These are phyloP conservation scores for Smutsia gigantea DNA, from an alignment of 2,797 vertebrate species.

Conservation along the genomic window DNA sequence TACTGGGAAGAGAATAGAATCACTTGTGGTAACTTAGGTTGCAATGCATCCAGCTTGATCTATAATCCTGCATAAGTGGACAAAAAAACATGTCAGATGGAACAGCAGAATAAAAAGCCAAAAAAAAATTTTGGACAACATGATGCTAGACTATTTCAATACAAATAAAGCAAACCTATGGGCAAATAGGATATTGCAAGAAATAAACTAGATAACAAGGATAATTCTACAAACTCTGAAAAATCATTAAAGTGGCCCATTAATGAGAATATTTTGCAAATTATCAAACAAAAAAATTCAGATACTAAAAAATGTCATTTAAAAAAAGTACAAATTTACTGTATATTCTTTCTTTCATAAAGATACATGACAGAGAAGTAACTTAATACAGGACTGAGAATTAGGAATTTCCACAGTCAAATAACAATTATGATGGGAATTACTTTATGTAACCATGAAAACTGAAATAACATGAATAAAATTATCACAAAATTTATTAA, in stretches of 20 bases:
- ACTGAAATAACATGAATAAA: slow-evolving; percentile 14
- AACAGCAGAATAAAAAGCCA: neutral
- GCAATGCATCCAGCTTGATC: neutral
- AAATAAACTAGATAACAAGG: slow-evolving; percentile 25
- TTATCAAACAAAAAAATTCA: slow-evolving; percentile 32
- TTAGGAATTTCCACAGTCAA: slow-evolving; percentile 7
- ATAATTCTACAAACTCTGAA: neutral
- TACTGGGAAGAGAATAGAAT: neutral
- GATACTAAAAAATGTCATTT: neutral
- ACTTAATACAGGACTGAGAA: neutral
- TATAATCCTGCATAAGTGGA: neutral
- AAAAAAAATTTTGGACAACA: slow-evolving; percentile 10
- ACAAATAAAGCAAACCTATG: slow-evolving; percentile 9
- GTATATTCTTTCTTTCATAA: neutral
- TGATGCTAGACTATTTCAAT: neutral
- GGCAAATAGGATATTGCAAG: neutral
- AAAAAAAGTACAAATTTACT: neutral
- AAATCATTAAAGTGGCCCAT: neutral
- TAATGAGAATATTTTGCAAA: neutral
- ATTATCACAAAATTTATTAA: neutral
- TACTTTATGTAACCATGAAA: neutral
- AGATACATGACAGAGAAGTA: neutral
- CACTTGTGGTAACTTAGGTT: slow-evolving; percentile 6
- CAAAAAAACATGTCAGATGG: neutral
- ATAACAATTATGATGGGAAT: slow-evolving; percentile 35